Evolutionary conservation across 2,888 invertebrate genomes (phyloP).

Genomic region (Actias luna): DNA sequence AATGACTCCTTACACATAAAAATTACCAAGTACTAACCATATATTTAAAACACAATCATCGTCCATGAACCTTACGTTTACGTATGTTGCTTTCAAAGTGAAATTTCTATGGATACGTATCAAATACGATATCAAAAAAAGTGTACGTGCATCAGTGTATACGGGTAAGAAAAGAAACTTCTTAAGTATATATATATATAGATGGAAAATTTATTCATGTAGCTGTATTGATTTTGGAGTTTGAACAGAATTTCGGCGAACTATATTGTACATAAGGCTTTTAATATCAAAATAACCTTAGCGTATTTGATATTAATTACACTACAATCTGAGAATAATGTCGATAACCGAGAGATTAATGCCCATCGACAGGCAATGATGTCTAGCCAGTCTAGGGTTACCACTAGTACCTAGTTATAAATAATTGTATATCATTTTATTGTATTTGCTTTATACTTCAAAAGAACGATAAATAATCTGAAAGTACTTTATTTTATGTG

Average conservation of each 20-base stretch:
- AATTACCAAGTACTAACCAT: neutral
- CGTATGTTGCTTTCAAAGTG: neutral
- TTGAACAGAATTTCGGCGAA: neutral
- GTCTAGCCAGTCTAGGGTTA: neutral
- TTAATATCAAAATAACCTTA: neutral
- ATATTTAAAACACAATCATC: neutral
- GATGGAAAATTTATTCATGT: neutral
- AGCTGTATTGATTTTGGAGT: neutral
- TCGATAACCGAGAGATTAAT: neutral
- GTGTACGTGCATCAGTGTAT: too few species aligned
- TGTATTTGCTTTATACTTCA: too few species aligned
- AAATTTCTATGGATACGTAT: too few species aligned
- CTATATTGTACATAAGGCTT: neutral
- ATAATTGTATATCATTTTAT: too few species aligned
- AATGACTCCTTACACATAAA: neutral
- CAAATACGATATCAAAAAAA: too few species aligned
- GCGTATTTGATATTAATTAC: neutral
- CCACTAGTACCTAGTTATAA: too few species aligned
- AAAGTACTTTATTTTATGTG: too few species aligned
- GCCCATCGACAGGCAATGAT: neutral
- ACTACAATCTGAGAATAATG: neutral
- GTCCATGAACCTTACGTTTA: neutral
- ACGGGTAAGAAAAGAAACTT: too few species aligned
- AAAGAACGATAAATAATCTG: too few species aligned
- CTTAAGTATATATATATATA: too few species aligned